Evolutionary conservation across 2,113 vertebrate genomes (phyloP).

Genomic region (Forbesichthys papilliferus): DNA sequence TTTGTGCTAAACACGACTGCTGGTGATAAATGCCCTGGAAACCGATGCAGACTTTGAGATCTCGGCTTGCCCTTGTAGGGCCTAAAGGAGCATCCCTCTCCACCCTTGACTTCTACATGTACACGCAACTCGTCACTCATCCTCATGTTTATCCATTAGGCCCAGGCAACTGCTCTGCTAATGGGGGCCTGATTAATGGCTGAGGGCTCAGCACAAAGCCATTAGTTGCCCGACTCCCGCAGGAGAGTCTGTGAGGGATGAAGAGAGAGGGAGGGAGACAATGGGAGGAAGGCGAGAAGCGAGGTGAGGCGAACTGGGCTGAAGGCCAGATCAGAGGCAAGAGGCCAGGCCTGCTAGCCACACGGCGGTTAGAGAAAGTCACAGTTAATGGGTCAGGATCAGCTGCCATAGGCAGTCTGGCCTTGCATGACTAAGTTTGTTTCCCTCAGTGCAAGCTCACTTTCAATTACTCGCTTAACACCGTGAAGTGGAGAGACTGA

Average conservation of each 20-base stretch:
- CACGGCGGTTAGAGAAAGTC: constrained; percentile 12
- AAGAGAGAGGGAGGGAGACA: constrained; percentile 10
- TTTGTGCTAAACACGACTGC: neutral
- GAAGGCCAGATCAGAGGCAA: constrained; percentile 15
- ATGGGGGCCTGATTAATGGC: constrained; percentile 63
- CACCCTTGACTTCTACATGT: constrained; percentile 1
- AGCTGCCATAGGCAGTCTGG: constrained; percentile 21
- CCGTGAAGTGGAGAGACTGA: too few relatives aligned
- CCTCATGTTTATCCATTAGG: constrained; percentile 48
- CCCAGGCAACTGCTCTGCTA: constrained; percentile 48
- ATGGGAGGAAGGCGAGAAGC: neutral
- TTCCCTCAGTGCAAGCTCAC: neutral
- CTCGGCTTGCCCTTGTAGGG: neutral
- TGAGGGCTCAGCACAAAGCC: constrained; percentile 43
- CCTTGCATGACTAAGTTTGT: neutral
- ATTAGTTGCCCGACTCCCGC: constrained; percentile 51
- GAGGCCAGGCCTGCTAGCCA: constrained; percentile 2
- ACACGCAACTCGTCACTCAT: constrained; percentile 4
- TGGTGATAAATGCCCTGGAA: neutral
- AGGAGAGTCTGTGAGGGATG: constrained; percentile 37
- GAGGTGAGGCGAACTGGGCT: constrained; percentile 19
- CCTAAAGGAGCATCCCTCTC: constrained; percentile 9
- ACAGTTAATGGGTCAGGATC: constrained; percentile 25
- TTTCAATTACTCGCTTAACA: too few relatives aligned
- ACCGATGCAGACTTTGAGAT: neutral